These are phyloP conservation scores for Xerus rutilus DNA, from an alignment of 2,797 vertebrate genomes.

Conservation along the genomic window DNA sequence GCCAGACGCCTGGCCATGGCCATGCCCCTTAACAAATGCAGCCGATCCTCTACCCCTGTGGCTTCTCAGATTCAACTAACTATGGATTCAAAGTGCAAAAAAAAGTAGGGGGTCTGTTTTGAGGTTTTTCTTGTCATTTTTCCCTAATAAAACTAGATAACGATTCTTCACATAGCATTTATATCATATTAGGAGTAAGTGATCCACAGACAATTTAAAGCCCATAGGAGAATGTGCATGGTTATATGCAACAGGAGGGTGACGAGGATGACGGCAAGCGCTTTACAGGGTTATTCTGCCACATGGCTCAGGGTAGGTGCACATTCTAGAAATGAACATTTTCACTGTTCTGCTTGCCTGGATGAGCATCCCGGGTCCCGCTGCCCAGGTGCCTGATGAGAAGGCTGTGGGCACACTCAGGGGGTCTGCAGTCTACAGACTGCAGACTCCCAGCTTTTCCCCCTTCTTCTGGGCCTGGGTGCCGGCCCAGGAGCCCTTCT, in stretches of 20 bases:
- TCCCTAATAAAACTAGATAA: too few species aligned
- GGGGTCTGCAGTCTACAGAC: neutral
- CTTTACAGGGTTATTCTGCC: neutral
- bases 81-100: neutral
- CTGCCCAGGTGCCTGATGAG: rapidly evolving
- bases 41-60: neutral
- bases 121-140: neutral
- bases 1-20: neutral
- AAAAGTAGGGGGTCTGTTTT: neutral
- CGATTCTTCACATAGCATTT: too few species aligned
- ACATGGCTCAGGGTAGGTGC: neutral
- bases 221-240: neutral
- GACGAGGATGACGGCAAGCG: neutral
- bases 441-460: neutral
- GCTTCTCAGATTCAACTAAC: neutral
- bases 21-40: neutral
- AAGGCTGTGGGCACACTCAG: neutral
- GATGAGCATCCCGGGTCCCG: neutral
- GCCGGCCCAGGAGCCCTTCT: neutral
- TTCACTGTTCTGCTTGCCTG: neutral
- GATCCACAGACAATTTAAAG: neutral
- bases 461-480: neutral
- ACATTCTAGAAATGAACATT: neutral
- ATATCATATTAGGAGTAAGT: neutral
- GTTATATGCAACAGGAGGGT: neutral